Conservation (phyloP, 2,113 vertebrate genomes). For the Gobius niger region DNA sequence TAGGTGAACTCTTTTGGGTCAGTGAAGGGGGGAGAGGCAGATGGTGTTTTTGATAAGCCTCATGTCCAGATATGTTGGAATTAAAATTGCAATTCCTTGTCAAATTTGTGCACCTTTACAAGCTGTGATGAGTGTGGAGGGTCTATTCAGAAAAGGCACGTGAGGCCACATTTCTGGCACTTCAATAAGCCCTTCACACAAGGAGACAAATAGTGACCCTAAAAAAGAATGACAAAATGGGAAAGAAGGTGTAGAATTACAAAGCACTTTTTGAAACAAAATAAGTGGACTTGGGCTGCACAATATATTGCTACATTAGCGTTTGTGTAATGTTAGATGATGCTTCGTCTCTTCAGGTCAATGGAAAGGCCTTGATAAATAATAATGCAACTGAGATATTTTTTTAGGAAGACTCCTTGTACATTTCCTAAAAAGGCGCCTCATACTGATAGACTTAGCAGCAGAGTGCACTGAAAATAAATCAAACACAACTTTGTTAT, state of each 20-base stretch:
- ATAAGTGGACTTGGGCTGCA: not conserved
- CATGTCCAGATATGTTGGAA: not conserved
- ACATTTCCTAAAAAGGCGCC: not conserved
- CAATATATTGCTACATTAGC: too few species aligned
- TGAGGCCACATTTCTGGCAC: too few species aligned
- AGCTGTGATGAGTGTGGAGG: not conserved
- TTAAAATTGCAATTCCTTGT: too few species aligned
- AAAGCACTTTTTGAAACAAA: not conserved
- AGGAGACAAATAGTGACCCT: too few species aligned
- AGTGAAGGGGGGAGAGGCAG: not conserved
- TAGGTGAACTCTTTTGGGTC: conserved; percentile 9
- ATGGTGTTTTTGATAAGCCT: conserved; percentile 9
- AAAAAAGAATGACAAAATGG: too few species aligned
- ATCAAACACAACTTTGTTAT: not conserved
- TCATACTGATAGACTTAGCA: not conserved
- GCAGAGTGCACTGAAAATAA: not conserved
- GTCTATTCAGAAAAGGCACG: not conserved
- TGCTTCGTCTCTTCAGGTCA: not conserved
- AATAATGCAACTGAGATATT: not conserved
- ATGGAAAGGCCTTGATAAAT: not conserved
- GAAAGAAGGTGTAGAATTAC: not conserved
- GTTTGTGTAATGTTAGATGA: not conserved
- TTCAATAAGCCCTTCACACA: too few species aligned
- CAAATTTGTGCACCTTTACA: not conserved
- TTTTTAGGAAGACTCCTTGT: not conserved